A percentile compares a stretch with the other conserved stretches of the same genome.
Conservation (phyloP, 2,888 invertebrate species). For the Mycogona germanica region DNA sequence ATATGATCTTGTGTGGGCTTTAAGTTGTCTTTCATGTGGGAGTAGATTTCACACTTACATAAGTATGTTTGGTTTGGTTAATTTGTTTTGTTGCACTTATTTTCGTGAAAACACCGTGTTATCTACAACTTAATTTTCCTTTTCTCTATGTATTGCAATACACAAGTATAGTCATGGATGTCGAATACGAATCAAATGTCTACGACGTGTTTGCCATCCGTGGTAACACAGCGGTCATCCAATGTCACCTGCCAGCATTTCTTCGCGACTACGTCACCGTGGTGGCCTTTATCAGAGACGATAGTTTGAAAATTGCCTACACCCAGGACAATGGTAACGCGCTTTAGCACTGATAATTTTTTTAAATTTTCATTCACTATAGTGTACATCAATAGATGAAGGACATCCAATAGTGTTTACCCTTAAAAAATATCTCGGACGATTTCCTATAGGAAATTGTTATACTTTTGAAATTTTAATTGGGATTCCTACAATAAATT, state of each 20-base stretch:
- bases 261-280: constrained; percentile 9
- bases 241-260: constrained; percentile 11
- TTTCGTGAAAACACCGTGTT: neutral
- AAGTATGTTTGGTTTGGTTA: neutral
- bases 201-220: constrained; percentile 15
- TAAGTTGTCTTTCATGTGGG: neutral
- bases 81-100: neutral
- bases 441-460: too few relatives aligned
- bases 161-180: constrained; percentile 10
- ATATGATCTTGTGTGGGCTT: neutral
- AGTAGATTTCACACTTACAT: neutral
- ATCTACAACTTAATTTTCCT: neutral
- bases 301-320: constrained; percentile 9
- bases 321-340: neutral
- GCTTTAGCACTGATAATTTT: neutral
- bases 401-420: neutral
- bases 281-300: constrained; percentile 11
- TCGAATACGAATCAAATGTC: constrained; percentile 10
- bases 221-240: constrained; percentile 12
- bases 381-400: neutral
- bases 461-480: too few relatives aligned
- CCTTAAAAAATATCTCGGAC: too few relatives aligned
- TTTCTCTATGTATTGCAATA: neutral
- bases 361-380: neutral
- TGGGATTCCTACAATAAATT: too few relatives aligned